Evolutionary conservation across 2,797 vertebrate genomes (phyloP).

Genomic region (Rallus crepitans): DNA sequence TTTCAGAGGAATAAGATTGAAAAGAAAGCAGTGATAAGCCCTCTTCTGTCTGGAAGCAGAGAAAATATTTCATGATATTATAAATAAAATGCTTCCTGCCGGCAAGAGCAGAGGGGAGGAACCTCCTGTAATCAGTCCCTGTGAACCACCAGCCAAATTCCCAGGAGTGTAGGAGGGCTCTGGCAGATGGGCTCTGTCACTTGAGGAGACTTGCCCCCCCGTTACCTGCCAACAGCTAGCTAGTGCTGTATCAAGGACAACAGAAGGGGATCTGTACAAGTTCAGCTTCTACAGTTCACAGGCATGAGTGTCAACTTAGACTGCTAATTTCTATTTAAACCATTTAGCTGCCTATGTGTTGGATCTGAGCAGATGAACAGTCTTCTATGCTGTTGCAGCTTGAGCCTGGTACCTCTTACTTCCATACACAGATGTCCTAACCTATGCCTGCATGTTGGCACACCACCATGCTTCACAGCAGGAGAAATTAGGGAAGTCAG

Average conservation of each 20-base stretch:
- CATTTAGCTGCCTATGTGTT: not conserved
- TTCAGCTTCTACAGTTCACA: not conserved
- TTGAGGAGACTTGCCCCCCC: not conserved
- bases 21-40: not conserved
- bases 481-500: not conserved
- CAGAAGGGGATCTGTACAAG: not conserved
- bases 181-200: not conserved
- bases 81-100: not conserved
- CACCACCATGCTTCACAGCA: not conserved
- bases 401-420: not conserved
- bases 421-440: not conserved
- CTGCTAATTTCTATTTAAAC: not conserved
- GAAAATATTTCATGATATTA: not conserved
- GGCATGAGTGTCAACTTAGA: not conserved
- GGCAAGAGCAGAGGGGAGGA: not conserved
- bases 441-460: not conserved
- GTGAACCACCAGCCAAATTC: conserved; percentile 10
- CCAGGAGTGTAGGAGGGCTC: not conserved
- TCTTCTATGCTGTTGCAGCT: not conserved
- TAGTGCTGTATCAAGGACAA: not conserved
- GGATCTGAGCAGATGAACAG: not conserved
- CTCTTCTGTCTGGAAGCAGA: not conserved
- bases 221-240: not conserved
- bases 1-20: not conserved
- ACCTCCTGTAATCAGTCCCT: not conserved